Evolutionary conservation across 2,113 vertebrate genomes (phyloP), one percentile per base, ranked within the genome.

Genomic region (Butorides virescens): DNA sequence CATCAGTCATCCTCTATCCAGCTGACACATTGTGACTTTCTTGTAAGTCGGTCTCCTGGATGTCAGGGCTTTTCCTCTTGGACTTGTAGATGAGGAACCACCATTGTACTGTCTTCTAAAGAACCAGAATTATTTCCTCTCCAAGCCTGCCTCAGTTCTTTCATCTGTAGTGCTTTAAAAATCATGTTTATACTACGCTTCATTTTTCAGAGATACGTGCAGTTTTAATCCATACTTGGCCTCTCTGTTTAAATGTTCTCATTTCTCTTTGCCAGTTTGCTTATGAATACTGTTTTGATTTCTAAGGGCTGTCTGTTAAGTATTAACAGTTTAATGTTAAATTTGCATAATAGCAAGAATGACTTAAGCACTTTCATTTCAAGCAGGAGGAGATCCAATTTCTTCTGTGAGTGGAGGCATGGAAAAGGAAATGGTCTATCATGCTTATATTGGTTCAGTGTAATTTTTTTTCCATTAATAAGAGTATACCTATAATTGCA

Each of bases 321-420:
- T 93, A 90, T 83, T 94, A 95, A 80, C 50, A 77, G 68, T 89
- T 95, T 86, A 71, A 74, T 91, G 72, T 86, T 93, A 86, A 86
- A 93, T 95, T 86, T 95, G 15, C 32, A 50, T 92, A 88, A 77
- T 80, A 71, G 63, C 55, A 80, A 59, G 86, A 83, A 70, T 71
- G 15, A 89, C 46, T 80, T 84, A 86, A 88, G 58, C 32, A 50
- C 9, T 90, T 91, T 5, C 9, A 36, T 88, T 75, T 88, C 4
- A 4, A 34, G 10, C 25, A 76, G 49, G 65, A 71, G 42, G 46
- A 78, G 37, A 62, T 73, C 4, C 52, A 9, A 52, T 62, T 67
- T 83, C 34, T 86, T 77, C 47, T 61, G 19, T 74, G 58, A 55
- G 10, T 50, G 18, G 61, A 76, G 10, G 29, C 16, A 65, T 83